A percentile compares a stretch with the other conserved stretches of the same genome.
Conservation (phyloP, 2,888 invertebrate genomes). For the Tachina lurida region DNA sequence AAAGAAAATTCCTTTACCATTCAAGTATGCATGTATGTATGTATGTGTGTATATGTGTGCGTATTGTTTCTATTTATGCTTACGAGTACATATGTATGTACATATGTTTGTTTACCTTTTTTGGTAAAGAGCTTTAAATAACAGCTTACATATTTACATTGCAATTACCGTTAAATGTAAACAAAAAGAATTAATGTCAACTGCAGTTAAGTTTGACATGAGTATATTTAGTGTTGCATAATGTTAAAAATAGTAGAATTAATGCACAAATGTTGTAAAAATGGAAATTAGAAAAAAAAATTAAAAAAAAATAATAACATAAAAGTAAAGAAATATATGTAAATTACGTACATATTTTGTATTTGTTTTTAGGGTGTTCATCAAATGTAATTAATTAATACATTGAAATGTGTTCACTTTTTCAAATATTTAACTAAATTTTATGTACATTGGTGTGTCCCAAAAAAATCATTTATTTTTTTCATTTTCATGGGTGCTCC, state of each 20-base stretch:
- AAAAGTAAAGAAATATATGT: not conserved
- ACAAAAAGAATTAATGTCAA: constrained; percentile 16
- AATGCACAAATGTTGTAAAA: not conserved
- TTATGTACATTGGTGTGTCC: too few relatives aligned
- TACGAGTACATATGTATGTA: too few relatives aligned
- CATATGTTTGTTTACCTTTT: constrained; percentile 31
- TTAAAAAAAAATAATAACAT: too few relatives aligned
- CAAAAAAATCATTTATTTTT: too few relatives aligned
- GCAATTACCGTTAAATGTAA: constrained; percentile 20
- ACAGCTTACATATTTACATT: constrained; percentile 1
- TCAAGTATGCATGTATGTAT: not conserved
- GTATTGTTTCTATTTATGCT: not conserved
- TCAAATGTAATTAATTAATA: too few relatives aligned
- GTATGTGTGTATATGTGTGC: not conserved
- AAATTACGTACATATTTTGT: not conserved
- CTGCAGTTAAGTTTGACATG: not conserved
- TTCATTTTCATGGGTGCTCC: too few relatives aligned
- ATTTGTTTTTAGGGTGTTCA: too few relatives aligned
- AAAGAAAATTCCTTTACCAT: not conserved
- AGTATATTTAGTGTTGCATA: not conserved
- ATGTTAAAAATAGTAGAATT: not conserved
- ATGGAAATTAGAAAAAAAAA: too few relatives aligned
- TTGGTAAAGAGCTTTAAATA: not conserved
- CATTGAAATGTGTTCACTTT: too few relatives aligned
- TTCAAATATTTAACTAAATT: too few relatives aligned